Percentiles rank a stretch among this genome's conserved stretches.
phyloP scores from a whole-genome alignment of 2,797 vertebrate species.

The Mastacembelus armatus region DNA sequence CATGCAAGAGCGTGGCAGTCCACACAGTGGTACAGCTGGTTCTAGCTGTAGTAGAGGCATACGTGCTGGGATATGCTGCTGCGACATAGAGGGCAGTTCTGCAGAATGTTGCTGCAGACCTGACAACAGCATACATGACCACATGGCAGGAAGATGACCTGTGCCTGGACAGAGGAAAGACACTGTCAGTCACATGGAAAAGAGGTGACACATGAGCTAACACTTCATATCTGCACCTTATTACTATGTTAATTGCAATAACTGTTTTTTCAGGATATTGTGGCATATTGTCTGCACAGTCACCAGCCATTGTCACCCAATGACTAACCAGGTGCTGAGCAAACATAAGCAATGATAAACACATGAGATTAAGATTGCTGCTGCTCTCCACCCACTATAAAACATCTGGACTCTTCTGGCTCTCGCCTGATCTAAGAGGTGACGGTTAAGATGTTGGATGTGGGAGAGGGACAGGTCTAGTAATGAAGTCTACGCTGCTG shows the following conservation, averaged over 20 bases:
- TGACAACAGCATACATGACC: constrained; percentile 96
- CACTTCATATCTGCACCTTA: neutral
- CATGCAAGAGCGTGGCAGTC: constrained; percentile 20
- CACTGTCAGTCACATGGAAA: neutral
- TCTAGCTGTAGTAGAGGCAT: constrained; percentile 67
- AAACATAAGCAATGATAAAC: too few relatives aligned
- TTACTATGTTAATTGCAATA: neutral
- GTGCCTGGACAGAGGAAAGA: constrained; percentile 81
- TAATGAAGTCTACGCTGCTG: too few relatives aligned
- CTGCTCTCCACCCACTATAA: too few relatives aligned
- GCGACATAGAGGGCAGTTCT: constrained; percentile 91
- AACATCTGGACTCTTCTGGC: too few relatives aligned
- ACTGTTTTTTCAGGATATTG: too few relatives aligned
- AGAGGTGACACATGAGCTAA: neutral
- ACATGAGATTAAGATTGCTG: too few relatives aligned
- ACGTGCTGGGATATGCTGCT: constrained; percentile 85
- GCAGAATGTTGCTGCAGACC: constrained; percentile 86
- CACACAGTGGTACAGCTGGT: neutral
- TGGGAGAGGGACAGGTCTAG: too few relatives aligned
- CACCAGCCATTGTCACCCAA: too few relatives aligned
- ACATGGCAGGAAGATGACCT: constrained; percentile 92
- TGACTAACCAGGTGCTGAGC: too few relatives aligned
- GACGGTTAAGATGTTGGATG: too few relatives aligned
- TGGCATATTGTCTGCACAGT: too few relatives aligned
- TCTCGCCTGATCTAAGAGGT: too few relatives aligned